Conservation (phyloP, 2,888 invertebrate genomes). For the Eudemis profundana region DNA sequence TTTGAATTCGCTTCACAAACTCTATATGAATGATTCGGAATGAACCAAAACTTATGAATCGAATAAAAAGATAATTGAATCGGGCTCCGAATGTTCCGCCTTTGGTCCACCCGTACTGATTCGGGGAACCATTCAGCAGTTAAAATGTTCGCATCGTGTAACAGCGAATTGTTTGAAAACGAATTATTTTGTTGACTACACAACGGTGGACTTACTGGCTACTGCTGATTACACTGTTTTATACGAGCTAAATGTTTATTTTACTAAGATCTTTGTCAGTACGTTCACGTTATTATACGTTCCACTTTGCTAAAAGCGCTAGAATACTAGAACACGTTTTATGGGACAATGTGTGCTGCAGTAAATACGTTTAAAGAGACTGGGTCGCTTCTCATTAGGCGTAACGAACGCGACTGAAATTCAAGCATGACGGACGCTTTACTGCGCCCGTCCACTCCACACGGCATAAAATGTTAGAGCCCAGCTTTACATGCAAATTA, state of each 20-base stretch:
- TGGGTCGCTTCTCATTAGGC: constrained; percentile 46
- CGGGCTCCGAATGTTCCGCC: constrained; percentile 1
- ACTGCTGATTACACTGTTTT: constrained; percentile 32
- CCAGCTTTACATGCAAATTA: constrained; percentile 38
- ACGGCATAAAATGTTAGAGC: constrained; percentile 28
- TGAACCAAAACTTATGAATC: constrained; percentile 9
- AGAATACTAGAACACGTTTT: constrained; percentile 19
- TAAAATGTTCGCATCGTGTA: constrained; percentile 14
- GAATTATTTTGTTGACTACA: no score
- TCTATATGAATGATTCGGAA: background rate
- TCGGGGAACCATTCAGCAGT: constrained; percentile 12
- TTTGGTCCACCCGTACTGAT: constrained; percentile 1
- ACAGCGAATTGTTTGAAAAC: constrained; percentile 8
- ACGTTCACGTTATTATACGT: constrained; percentile 16
- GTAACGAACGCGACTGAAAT: constrained; percentile 43
- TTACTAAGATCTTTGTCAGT: constrained; percentile 17
- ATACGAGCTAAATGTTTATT: constrained; percentile 8
- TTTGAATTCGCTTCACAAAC: background rate
- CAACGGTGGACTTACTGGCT: constrained; percentile 3
- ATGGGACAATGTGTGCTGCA: constrained; percentile 22
- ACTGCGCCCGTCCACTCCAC: constrained; percentile 35
- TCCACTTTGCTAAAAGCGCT: constrained; percentile 11
- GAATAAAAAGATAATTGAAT: constrained; percentile 23
- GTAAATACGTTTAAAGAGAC: constrained; percentile 44
- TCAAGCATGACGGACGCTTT: constrained; percentile 40